A percentile compares a stretch with the other conserved stretches of the same genome.
These are phyloP conservation scores for Oceanites oceanicus DNA, from an alignment of 2,113 vertebrate genomes.

Conservation along the genomic window DNA sequence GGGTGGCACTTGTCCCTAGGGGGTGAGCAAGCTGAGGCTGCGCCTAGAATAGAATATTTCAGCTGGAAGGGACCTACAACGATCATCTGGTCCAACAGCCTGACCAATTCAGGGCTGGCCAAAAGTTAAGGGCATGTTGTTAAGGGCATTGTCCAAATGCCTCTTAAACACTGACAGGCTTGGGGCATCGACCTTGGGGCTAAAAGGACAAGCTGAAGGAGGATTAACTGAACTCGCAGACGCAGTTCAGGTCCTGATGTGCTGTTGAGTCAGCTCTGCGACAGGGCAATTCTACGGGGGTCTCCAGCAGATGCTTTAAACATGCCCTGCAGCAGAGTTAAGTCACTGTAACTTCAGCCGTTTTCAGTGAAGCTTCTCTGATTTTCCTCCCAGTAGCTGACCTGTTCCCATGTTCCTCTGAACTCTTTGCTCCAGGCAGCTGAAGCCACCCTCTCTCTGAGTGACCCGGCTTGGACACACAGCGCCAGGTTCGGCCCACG, in stretches of 20 bases:
- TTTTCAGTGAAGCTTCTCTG: background rate
- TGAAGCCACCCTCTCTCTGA: background rate
- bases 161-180: background rate
- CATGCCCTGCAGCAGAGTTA: background rate
- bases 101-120: background rate
- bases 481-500: accelerated
- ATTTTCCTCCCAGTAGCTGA: background rate
- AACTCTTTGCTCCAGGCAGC: background rate
- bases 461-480: background rate
- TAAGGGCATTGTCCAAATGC: background rate
- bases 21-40: background rate
- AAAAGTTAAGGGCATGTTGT: background rate
- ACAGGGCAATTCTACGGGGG: accelerated
- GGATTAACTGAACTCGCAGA: background rate
- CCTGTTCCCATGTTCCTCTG: background rate
- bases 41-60: background rate
- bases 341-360: background rate
- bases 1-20: background rate
- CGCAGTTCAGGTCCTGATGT: accelerated
- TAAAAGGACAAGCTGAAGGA: background rate
- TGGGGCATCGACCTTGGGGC: background rate
- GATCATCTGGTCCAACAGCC: background rate
- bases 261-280: background rate
- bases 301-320: background rate
- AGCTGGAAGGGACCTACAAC: background rate